Conservation (phyloP, 37 sponge, comb jelly and placozoan species). For the Beroe ovata region DNA sequence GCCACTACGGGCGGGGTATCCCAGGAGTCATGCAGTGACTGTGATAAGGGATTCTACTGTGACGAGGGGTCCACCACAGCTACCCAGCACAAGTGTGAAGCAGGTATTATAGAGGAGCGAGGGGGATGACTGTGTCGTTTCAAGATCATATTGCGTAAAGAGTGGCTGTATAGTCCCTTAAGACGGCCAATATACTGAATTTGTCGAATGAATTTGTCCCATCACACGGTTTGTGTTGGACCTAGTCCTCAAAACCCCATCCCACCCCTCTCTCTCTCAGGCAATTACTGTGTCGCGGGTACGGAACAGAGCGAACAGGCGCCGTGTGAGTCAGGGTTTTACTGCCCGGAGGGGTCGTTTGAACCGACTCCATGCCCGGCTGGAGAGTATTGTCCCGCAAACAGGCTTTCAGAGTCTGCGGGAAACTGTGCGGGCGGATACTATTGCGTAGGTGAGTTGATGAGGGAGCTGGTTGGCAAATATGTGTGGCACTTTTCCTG, state of each 20-base stretch:
- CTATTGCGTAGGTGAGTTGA: conserved; percentile 61
- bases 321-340: conserved; percentile 65
- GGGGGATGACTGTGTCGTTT: too few relatives aligned
- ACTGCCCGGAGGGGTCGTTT: conserved; percentile 57
- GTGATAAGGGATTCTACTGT: conserved; percentile 68
- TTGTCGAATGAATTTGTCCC: too few relatives aligned
- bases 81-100: conserved; percentile 20
- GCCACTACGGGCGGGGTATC: background rate
- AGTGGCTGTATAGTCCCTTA: too few relatives aligned
- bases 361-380: conserved; percentile 47
- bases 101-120: too few relatives aligned
- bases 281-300: conserved; percentile 67
- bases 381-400: conserved; percentile 65
- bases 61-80: conserved; percentile 59
- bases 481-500: too few relatives aligned
- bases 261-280: too few relatives aligned
- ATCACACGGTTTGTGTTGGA: too few relatives aligned
- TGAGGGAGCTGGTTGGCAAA: too few relatives aligned
- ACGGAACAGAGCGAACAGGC: background rate
- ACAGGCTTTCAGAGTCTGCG: background rate
- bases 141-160: too few relatives aligned
- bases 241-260: too few relatives aligned
- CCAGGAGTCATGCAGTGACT: conserved; percentile 21
- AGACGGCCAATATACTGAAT: too few relatives aligned
- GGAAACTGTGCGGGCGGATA: conserved; percentile 67